Percentiles rank a stretch among this genome's conserved stretches.
Conservation (phyloP, 2,797 vertebrate genomes). For the Mycteria americana region DNA sequence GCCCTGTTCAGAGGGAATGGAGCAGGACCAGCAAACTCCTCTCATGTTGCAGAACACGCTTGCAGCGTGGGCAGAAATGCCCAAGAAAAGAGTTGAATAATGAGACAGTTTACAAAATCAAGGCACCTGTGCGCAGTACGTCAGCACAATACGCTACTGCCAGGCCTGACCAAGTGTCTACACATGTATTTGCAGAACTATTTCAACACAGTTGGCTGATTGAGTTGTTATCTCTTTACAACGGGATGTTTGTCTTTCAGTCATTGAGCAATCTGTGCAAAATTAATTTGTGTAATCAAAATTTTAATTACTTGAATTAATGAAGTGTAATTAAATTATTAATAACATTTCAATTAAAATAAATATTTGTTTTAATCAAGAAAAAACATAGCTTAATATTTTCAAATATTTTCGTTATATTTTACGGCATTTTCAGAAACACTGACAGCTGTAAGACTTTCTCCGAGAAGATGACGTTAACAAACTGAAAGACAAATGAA, state of each 20-base stretch:
- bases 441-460: not conserved
- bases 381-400: not conserved
- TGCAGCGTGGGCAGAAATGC: not conserved
- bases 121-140: rapidly evolving
- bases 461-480: not conserved
- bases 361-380: not conserved
- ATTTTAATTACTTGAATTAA: not conserved
- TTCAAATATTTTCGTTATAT: not conserved
- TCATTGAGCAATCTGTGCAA: not conserved
- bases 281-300: not conserved
- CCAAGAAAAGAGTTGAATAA: not conserved
- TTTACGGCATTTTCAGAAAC: not conserved
- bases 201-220: not conserved
- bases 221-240: not conserved
- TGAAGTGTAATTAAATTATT: not conserved
- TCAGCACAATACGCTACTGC: not conserved
- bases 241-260: not conserved
- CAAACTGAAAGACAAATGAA: not conserved
- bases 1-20: not conserved
- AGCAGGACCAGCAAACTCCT: not conserved
- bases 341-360: not conserved
- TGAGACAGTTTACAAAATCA: not conserved
- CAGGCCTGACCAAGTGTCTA: not conserved
- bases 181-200: not conserved
- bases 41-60: not conserved